These are phyloP conservation scores for Sminthopsis crassicaudata DNA, from an alignment of 2,113 vertebrate genomes.

Conservation along the genomic window DNA sequence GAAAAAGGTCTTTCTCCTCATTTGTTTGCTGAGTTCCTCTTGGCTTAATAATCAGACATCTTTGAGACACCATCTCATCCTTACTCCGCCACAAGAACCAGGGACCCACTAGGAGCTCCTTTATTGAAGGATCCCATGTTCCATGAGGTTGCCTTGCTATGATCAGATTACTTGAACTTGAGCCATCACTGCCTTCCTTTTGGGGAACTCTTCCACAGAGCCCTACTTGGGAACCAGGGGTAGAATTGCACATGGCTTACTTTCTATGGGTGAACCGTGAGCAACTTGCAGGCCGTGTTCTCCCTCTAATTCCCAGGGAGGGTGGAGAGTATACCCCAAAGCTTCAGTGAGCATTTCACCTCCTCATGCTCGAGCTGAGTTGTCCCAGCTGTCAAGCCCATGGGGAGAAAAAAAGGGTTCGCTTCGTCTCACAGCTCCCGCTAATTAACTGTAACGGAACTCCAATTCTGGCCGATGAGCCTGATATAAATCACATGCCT, in stretches of 20 bases:
- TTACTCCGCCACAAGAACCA: background rate
- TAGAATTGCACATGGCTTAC: background rate
- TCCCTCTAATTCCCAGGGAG: background rate
- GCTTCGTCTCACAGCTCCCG: background rate
- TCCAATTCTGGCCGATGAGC: background rate
- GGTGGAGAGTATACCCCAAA: background rate
- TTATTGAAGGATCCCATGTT: background rate
- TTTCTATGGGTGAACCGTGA: background rate
- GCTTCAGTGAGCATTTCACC: background rate
- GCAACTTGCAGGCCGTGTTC: background rate
- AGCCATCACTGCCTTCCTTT: background rate
- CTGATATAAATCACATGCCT: background rate
- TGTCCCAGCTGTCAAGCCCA: background rate
- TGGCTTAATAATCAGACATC: background rate
- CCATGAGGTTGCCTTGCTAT: background rate
- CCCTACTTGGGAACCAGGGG: background rate
- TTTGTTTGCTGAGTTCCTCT: background rate
- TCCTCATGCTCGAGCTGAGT: background rate
- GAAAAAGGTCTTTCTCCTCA: background rate
- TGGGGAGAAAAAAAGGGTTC: background rate
- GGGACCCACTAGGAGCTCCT: no score
- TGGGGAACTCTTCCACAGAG: background rate
- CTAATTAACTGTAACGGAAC: background rate
- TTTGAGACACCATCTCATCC: background rate
- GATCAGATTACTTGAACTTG: background rate